Conservation (phyloP, 2,797 vertebrate genomes). For the Acanthornis magna region DNA sequence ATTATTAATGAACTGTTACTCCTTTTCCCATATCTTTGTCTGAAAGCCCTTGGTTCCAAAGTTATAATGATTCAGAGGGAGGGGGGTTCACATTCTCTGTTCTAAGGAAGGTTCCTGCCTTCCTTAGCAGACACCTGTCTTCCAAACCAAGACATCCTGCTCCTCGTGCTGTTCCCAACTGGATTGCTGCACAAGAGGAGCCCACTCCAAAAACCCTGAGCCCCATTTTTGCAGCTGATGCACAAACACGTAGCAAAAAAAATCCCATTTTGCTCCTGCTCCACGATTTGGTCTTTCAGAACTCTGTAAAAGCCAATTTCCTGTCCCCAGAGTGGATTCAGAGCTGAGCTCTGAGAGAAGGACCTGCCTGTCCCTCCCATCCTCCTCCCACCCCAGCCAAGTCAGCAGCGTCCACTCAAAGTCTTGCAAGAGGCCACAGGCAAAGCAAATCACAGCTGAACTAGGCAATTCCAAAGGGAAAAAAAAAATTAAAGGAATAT, state of each 20-base stretch:
- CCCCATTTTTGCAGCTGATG: neutral
- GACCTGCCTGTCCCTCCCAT: neutral
- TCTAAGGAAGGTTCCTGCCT: no score
- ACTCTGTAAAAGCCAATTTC: neutral
- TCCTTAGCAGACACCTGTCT: no score
- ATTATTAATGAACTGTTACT: no score
- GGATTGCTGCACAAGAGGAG: neutral
- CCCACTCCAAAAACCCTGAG: neutral
- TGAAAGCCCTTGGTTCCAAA: no score
- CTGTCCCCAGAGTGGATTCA: neutral
- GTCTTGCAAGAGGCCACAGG: neutral
- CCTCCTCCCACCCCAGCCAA: neutral
- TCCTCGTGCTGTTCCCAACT: accelerated
- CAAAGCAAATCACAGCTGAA: neutral
- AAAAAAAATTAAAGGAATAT: neutral
- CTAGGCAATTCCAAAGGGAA: neutral
- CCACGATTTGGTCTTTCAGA: neutral
- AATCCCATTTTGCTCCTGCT: neutral
- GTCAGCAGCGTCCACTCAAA: neutral
- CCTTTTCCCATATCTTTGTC: no score
- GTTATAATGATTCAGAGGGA: no score
- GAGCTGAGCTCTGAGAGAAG: neutral
- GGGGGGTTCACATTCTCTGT: no score
- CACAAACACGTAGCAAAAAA: neutral
- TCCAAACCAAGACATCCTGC: neutral